Evolutionary conservation across 1,140 invertebrate genomes (phyloP).

Genomic region (Drosophila sturtevanti): DNA sequence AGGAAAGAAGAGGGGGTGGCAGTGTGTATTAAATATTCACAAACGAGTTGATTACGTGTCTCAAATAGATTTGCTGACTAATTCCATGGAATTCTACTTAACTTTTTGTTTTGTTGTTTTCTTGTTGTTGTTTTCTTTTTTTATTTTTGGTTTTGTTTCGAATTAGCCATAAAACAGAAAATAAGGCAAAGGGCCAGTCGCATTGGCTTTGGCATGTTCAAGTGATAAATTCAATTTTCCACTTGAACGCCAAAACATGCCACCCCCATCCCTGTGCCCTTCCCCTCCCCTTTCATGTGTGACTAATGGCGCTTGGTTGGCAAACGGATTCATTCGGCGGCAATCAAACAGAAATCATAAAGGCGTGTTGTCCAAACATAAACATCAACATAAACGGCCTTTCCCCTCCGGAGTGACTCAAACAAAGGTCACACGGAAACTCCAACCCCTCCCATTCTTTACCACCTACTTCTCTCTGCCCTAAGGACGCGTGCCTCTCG

Average conservation of each 20-base stretch:
- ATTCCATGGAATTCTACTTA: slow-evolving; percentile 42
- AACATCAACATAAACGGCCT: slow-evolving; percentile 45
- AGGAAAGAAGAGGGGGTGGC: background rate
- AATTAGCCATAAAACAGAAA: slow-evolving; percentile 51
- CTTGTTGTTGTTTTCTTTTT: slow-evolving; percentile 18
- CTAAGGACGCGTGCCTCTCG: slow-evolving; percentile 47
- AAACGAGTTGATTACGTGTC: slow-evolving; percentile 80
- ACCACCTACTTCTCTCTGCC: background rate
- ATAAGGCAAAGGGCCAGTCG: slow-evolving; percentile 7
- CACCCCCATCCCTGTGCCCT: background rate
- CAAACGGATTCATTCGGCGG: slow-evolving; percentile 40
- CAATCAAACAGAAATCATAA: slow-evolving; percentile 81
- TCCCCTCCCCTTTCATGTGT: slow-evolving; percentile 38
- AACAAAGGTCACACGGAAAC: slow-evolving; percentile 36
- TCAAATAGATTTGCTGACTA: slow-evolving; percentile 66
- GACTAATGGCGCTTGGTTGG: slow-evolving; percentile 73
- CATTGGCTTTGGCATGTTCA: slow-evolving; percentile 69
- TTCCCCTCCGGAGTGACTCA: slow-evolving; percentile 24
- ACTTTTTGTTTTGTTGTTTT: slow-evolving; percentile 14
- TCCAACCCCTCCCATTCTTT: slow-evolving; percentile 20
- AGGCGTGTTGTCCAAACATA: slow-evolving; percentile 78
- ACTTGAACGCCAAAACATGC: slow-evolving; percentile 64
- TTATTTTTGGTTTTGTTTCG: slow-evolving; percentile 14
- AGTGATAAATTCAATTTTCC: slow-evolving; percentile 82
- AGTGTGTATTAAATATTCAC: slow-evolving; percentile 55